A percentile compares a stretch with the other conserved stretches of the same genome.
phyloP scores from a whole-genome alignment of 2,888 invertebrate species.

The Ganaspis brasiliensis region DNA sequence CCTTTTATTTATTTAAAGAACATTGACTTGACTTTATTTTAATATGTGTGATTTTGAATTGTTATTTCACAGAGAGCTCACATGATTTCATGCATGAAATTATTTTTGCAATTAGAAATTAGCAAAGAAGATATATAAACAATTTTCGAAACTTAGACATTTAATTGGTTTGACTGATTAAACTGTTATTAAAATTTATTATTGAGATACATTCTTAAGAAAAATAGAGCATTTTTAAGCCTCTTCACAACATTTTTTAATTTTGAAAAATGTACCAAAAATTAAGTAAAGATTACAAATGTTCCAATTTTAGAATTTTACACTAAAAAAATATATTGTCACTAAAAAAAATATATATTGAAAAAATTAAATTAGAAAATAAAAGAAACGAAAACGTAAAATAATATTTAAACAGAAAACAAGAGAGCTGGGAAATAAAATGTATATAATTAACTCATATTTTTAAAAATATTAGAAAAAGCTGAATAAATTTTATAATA shows the following conservation, averaged over 20 bases:
- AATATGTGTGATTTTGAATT: conserved; percentile 2
- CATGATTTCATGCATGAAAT: conserved; percentile 19
- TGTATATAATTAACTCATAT: neutral
- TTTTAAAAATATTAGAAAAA: neutral
- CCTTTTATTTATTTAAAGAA: neutral
- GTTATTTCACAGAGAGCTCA: neutral
- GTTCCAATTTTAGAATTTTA: too few species aligned
- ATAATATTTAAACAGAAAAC: too few species aligned
- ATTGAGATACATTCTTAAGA: too few species aligned
- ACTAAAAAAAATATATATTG: too few species aligned
- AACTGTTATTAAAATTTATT: neutral
- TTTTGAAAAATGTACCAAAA: too few species aligned
- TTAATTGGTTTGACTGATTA: neutral
- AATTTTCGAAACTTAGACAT: neutral
- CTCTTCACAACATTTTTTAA: too few species aligned
- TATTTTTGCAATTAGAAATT: neutral
- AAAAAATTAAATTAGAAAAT: too few species aligned
- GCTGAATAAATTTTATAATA: too few species aligned
- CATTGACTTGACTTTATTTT: neutral
- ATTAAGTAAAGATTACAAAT: too few species aligned
- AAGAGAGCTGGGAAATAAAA: neutral
- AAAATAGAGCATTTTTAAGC: too few species aligned
- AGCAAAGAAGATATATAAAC: neutral
- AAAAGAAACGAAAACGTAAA: too few species aligned
- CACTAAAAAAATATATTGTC: too few species aligned